Evolutionary conservation across 1,140 invertebrate genomes (phyloP), one percentile per base, ranked within the genome.

Genomic region (Eupristina koningsbergeri): DNA sequence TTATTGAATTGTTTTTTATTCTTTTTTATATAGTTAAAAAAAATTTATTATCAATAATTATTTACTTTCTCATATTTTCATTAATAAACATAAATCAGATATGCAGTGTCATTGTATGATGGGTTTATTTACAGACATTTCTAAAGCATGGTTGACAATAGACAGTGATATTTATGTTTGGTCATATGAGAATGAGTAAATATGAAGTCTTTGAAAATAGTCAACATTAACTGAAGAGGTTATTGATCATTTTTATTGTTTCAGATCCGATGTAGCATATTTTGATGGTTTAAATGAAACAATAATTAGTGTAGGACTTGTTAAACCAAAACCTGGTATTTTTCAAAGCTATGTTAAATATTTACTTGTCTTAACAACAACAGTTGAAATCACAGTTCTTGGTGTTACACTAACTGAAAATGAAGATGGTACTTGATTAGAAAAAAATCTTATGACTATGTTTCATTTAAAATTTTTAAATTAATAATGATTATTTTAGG

Each of bases 131-230:
- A 96, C 98, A 81, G 98, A 98, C 90, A 98, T 99, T 86, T 96
- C 96, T 41, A 94, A 98, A 89, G 98, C 98, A 0, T 99, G 98
- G 98, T 91, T 99, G 31, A 97, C 98, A 39, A 98, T 99, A 88
- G 99, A 99, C 89, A 99, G 97, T 89, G 98, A 99, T 93, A 97
- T 99, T 86, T 99, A 99, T 93, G 94, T 99, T 3, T 94, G 96
- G 95, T 95, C 92, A 6, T 92, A 92, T 87, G 91, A 92, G 85
- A 91, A 92, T 86, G 92, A 92, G 89, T 90, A 88, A 85, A 76
- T 77, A 82, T 58, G 61, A 69, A 53, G 17, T 47, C 71, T 1
- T 26, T 50, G 9, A 1, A 36, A 6, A 36, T 39, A 26, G 29
- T 15, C 13, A 26, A 71, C 58, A 80, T 53, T 36, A 50, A 50